Percentiles rank a stretch among this genome's conserved stretches.
phyloP scores from a whole-genome alignment of 2,797 vertebrate genomes.

The Hapalemur alaotrensis region DNA sequence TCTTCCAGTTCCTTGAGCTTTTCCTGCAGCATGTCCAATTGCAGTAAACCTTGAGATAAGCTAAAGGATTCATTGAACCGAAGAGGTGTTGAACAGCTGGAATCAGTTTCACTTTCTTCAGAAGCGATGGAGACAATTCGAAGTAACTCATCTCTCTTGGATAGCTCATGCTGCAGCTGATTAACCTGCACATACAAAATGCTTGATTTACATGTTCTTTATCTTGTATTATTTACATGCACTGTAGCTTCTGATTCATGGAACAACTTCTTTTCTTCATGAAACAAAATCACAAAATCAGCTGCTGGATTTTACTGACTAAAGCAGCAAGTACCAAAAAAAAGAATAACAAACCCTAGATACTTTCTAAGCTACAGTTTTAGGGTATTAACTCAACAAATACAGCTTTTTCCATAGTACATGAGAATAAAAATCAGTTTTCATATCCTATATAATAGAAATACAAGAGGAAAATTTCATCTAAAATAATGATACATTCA shows the following conservation, averaged over 20 bases:
- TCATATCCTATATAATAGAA: background rate
- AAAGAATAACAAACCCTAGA: background rate
- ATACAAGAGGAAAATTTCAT: conserved; percentile 7
- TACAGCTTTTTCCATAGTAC: background rate
- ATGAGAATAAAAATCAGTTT: background rate
- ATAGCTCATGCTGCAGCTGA: conserved; percentile 96
- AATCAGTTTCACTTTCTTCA: conserved; percentile 96
- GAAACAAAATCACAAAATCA: conserved; percentile 41
- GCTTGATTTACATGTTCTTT: background rate
- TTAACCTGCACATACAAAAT: conserved; percentile 88
- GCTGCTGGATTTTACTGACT: conserved; percentile 15
- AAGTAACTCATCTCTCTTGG: conserved; percentile 96
- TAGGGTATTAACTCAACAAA: conserved; percentile 8
- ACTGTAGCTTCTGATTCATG: conserved; percentile 15
- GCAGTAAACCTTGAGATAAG: conserved; percentile 86
- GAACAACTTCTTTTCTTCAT: background rate
- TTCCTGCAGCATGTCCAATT: conserved; percentile 93
- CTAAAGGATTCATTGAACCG: conserved; percentile 85
- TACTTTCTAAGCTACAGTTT: conserved; percentile 4
- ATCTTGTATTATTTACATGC: background rate
- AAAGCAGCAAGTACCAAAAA: conserved; percentile 13
- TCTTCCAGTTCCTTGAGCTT: conserved; percentile 96
- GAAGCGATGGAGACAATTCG: conserved; percentile 94
- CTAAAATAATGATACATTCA: conserved; percentile 6
- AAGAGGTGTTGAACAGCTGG: conserved; percentile 92